phyloP scores from a whole-genome alignment of 2,113 vertebrate species.

The Vanacampus margaritifer region DNA sequence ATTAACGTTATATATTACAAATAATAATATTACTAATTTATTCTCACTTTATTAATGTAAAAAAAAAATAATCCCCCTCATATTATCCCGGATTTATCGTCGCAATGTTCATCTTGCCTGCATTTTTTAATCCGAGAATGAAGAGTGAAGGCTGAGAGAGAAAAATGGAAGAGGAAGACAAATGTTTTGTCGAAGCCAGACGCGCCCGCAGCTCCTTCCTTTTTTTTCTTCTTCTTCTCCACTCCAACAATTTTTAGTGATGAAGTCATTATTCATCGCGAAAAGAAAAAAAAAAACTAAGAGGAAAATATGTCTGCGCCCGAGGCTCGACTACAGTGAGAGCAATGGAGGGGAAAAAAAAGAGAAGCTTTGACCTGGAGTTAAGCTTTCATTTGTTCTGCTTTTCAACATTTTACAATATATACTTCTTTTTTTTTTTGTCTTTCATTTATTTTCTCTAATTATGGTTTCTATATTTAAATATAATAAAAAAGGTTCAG shows the following conservation, averaged over 20 bases:
- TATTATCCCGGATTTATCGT: not conserved
- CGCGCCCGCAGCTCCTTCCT: not conserved
- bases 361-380: not conserved
- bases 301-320: conserved; percentile 6
- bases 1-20: not conserved
- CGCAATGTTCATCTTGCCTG: not conserved
- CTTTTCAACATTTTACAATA: not conserved
- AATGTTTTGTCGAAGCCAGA: conserved; percentile 7
- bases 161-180: not conserved
- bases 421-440: not conserved
- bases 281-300: not conserved
- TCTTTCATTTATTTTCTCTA: too few species aligned
- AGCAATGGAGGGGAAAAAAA: not conserved
- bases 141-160: not conserved
- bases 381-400: not conserved
- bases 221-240: not conserved
- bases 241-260: conserved; percentile 10
- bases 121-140: not conserved
- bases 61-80: too few species aligned
- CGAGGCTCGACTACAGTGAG: not conserved
- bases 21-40: not conserved
- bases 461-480: not conserved
- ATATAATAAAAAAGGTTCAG: too few species aligned
- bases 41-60: not conserved
- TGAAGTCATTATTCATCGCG: conserved; percentile 1